Evolutionary conservation across 2,113 vertebrate genomes (phyloP), one percentile per base, ranked within the genome.

Genomic region (Lagopus muta): DNA sequence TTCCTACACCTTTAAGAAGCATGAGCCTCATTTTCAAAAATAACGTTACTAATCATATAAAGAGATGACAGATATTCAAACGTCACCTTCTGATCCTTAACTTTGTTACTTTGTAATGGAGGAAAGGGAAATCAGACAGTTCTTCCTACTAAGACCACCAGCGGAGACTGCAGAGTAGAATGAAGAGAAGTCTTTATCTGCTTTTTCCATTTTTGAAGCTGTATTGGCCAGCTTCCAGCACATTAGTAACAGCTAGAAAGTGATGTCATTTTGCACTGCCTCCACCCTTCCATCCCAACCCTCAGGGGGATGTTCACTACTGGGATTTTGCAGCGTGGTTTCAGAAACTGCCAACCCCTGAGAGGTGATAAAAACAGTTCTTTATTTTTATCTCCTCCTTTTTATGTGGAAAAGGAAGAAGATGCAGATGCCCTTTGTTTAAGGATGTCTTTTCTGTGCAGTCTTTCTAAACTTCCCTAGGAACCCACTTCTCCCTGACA

Each of bases 161-260:
- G 40, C 55, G 24, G 50, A 90, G 45, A 58, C 21, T 15, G 21
- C 17, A 71, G n/a, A 84, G 22, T 5, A 64, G 38, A 87, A 43
- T 11, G 3, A 73, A 76, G 30, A 72, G 69, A 87, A 74, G 4
- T 28, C 25, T 76, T 71, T 45, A 66, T 48, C 48, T 82, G 81
- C 28, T 85, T 95, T 95, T 82, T 82, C 61, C 85, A 65, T 61
- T 89, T 93, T 66, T 90, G 85, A 75, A 86, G 32, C 52, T 55
- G 8, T 19, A 21, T 13, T 88, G 69, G 82, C 65, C 52, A 80
- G 48, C 54, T 91, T 89, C 95, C 82, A 93, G 25, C 34, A 60
- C 69, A 83, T 85, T 47, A 93, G 32, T 47, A 77, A 91, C 28
- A 82, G 79, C 27, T 14, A 91, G 54, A 69, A 67, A 12, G 25